Conservation (phyloP, 2,113 vertebrate genomes). For the Climacteris rufus region DNA sequence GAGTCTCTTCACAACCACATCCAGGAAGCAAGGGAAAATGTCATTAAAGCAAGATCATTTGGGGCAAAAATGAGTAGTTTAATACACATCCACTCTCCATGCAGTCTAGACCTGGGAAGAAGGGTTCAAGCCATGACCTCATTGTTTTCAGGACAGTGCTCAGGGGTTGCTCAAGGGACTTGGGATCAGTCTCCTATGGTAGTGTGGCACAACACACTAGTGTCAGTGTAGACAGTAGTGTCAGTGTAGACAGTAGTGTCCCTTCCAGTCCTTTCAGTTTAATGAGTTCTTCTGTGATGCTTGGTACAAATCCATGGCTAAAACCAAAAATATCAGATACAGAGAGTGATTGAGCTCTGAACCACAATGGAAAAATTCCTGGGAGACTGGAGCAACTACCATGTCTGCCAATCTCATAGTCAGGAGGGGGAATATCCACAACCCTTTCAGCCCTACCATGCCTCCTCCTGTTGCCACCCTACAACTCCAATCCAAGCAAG, state of each 20-base stretch:
- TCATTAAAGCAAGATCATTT: not conserved
- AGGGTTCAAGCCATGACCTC: not conserved
- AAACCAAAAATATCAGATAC: not conserved
- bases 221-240: too few species aligned
- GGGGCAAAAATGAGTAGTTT: not conserved
- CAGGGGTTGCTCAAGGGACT: not conserved
- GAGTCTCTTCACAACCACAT: not conserved
- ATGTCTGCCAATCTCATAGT: not conserved
- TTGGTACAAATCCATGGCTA: not conserved
- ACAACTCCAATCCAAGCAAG: not conserved
- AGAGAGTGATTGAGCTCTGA: not conserved
- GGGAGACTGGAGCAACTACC: not conserved
- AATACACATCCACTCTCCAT: too few species aligned
- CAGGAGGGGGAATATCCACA: not conserved
- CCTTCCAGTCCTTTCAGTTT: not conserved
- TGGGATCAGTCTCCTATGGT: not conserved
- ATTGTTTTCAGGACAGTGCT: not conserved
- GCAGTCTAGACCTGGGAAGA: not conserved
- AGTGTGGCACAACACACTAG: fast-evolving
- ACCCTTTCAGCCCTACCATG: not conserved
- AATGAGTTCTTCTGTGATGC: not conserved
- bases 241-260: too few species aligned
- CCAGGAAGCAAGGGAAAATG: not conserved
- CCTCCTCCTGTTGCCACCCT: not conserved
- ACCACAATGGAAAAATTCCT: not conserved